Conservation (phyloP, 2,888 invertebrate species). For the Calliopum simillimum region DNA sequence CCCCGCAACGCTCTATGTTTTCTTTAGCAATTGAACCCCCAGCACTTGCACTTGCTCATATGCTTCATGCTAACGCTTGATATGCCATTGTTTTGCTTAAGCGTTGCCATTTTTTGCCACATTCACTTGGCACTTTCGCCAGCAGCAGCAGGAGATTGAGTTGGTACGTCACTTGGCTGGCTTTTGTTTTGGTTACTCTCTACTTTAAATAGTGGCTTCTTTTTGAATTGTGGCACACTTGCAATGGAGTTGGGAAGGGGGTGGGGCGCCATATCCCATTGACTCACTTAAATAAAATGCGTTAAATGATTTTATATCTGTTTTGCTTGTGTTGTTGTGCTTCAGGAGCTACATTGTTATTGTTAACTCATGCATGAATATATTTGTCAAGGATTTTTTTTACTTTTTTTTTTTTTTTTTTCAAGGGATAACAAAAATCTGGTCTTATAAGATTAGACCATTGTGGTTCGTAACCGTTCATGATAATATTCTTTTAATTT, state of each 20-base stretch:
- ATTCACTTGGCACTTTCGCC: not conserved
- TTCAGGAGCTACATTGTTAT: too few species aligned
- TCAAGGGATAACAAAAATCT: too few species aligned
- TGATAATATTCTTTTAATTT: too few species aligned
- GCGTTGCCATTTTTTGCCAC: not conserved
- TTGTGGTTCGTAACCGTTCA: too few species aligned
- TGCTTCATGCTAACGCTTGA: not conserved
- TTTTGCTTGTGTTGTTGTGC: too few species aligned
- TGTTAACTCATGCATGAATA: too few species aligned
- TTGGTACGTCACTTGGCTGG: conserved; percentile 4
- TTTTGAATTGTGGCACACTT: not conserved
- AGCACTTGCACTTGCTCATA: not conserved
- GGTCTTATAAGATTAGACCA: too few species aligned
- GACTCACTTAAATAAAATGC: conserved; percentile 2
- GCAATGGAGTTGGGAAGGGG: not conserved
- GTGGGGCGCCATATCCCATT: too few species aligned
- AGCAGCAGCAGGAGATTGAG: not conserved
- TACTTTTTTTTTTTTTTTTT: too few species aligned
- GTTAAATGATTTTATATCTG: not conserved
- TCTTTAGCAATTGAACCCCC: too few species aligned
- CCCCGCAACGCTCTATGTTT: too few species aligned
- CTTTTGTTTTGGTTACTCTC: conserved; percentile 9
- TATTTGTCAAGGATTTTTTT: too few species aligned
- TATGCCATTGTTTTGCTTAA: not conserved
- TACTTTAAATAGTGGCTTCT: not conserved